These are phyloP conservation scores for Drosophila ambigua DNA, from an alignment of 1,140 invertebrate species.

Conservation along the genomic window DNA sequence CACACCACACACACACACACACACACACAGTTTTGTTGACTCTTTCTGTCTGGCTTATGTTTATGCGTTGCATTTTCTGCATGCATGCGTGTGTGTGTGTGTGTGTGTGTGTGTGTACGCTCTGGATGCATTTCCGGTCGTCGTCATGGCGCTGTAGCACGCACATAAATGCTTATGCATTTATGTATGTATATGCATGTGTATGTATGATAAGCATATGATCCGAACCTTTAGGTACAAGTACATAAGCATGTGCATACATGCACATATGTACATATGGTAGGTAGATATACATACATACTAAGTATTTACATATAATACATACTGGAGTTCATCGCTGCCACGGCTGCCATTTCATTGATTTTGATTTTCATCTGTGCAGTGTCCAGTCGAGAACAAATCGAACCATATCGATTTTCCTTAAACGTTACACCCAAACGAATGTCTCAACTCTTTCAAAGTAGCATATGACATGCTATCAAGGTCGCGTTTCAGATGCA, in stretches of 20 bases:
- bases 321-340: not conserved
- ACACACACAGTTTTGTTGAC: conserved; percentile 15
- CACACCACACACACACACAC: not conserved
- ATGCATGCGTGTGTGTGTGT: conserved; percentile 11
- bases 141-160: conserved; percentile 45
- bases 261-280: not conserved
- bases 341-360: conserved; percentile 22
- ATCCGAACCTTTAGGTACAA: too few species aligned
- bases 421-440: too few species aligned
- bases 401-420: conserved; percentile 28
- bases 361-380: conserved; percentile 2
- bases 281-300: too few species aligned
- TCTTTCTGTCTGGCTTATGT: conserved; percentile 59
- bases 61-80: conserved; percentile 39
- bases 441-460: not conserved
- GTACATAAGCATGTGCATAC: conserved; percentile 4
- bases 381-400: too few species aligned
- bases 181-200: conserved; percentile 9
- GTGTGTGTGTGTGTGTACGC: conserved; percentile 11
- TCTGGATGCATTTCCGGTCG: conserved; percentile 68
- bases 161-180: conserved; percentile 39
- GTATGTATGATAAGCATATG: not conserved
- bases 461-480: not conserved
- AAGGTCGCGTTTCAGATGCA: too few species aligned
- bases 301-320: too few species aligned